Base-by-base conservation (phyloP, 2,797 vertebrate species). In the Chaetophractus vellerosus region DNA sequence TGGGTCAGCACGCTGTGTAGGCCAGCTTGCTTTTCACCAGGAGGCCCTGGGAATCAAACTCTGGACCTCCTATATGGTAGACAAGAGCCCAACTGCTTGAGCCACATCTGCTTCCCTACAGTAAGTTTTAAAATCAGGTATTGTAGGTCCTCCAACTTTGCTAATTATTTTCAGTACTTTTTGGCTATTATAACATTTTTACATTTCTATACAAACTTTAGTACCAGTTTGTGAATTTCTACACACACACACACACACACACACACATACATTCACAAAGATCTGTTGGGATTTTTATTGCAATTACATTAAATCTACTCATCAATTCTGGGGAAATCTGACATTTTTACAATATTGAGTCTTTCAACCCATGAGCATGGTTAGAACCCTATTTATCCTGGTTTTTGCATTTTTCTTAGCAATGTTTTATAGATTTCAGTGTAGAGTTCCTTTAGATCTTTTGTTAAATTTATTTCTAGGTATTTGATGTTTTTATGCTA, bases 381-480 rank as follows among this genome's bases (percentile, higher is more conserved):
- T 55, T 61, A 87, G 91, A 89, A 50, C 2, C 0, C 2, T 48
- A 10, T 82, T 71, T 79, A 78, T n/a, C 85, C 68, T 52, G 9
- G 19, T 38, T 41, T 89, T 82, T n/a, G 6, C 2, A 52, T 86
- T 96, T 69, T 69, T 64, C 64, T 90, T 36, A 48, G 55, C 2
- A 55, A 21, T 91, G 19, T 85, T 79, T 83, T 69, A 38, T 38
- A 91, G 14, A 83, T 69, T 87, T 63, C 26, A 55, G 6, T 6
- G 15, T 26, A 88, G 15, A n/a, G 2, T 6, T 38, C 19, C 61
- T 83, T 84, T 52, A 79, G 9, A 48, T 24, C 21, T 72, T 88
- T 88, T 41, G 5, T 83, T 63, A 48, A 86, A 89, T 90, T 66
- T 61, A 48, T 83, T 90, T 90, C 71, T 74, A 68, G 38, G 26